A percentile compares a stretch with the other conserved stretches of the same genome.
These are phyloP conservation scores for Pollenia labialis DNA, from an alignment of 2,888 invertebrate species.

Conservation along the genomic window DNA sequence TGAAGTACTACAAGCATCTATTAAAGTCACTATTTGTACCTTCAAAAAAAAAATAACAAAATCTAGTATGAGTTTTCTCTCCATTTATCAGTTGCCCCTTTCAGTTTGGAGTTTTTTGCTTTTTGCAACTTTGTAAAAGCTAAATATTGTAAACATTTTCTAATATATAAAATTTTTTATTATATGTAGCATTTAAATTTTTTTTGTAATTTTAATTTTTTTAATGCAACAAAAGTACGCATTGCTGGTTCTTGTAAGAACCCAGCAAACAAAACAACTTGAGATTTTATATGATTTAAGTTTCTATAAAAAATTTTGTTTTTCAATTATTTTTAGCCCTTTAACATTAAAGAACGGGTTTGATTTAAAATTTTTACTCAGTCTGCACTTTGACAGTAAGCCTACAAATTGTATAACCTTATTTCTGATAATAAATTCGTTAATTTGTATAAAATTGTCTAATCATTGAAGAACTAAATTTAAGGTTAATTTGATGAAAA, in stretches of 20 bases:
- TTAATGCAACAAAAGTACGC: constrained; percentile 19
- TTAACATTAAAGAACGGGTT: too few species aligned
- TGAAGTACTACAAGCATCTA: constrained; percentile 12
- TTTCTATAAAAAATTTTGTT: too few species aligned
- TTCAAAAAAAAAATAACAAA: not conserved
- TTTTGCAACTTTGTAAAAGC: constrained; percentile 53
- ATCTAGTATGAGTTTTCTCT: not conserved
- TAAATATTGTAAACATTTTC: constrained; percentile 44
- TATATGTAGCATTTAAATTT: constrained; percentile 20
- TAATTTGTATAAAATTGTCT: too few species aligned
- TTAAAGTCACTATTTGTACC: not conserved
- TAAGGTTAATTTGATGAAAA: too few species aligned
- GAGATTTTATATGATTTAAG: too few species aligned
- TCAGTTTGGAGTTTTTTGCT: constrained; percentile 18
- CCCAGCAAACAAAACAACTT: too few species aligned
- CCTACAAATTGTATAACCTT: too few species aligned
- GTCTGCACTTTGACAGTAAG: too few species aligned
- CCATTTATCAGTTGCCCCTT: not conserved
- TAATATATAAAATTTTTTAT: constrained; percentile 21
- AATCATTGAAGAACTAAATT: too few species aligned
- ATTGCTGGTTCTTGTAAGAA: not conserved
- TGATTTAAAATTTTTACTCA: too few species aligned
- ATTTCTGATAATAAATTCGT: too few species aligned
- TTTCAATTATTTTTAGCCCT: too few species aligned
- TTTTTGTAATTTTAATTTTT: constrained; percentile 25